phyloP scores from a whole-genome alignment of 2,888 invertebrate genomes.

The Agrotis puta region DNA sequence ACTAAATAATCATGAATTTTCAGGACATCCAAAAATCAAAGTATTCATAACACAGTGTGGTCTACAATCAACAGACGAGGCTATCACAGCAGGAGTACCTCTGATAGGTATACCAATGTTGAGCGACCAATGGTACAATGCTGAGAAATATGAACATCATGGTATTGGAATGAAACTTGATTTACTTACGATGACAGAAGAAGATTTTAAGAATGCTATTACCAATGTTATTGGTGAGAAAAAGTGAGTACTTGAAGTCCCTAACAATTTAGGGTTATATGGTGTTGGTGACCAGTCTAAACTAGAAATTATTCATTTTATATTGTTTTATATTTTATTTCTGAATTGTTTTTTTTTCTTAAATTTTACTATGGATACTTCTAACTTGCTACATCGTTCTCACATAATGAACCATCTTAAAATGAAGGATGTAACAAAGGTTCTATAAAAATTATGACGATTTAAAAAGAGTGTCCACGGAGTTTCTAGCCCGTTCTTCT shows the following conservation, averaged over 20 bases:
- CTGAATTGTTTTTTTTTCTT: no score
- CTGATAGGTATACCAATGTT: conserved; percentile 64
- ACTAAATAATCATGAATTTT: conserved; percentile 9
- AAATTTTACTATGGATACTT: no score
- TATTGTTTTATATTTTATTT: no score
- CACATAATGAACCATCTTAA: no score
- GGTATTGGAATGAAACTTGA: conserved; percentile 42
- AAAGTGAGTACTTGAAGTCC: conserved; percentile 24
- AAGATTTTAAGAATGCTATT: conserved; percentile 36
- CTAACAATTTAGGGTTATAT: no score
- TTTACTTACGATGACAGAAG: conserved; percentile 28
- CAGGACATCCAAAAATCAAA: conserved; percentile 50
- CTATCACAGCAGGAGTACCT: conserved; percentile 65
- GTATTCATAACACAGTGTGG: conserved; percentile 67
- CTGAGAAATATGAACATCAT: conserved; percentile 50
- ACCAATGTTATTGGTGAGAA: conserved; percentile 31
- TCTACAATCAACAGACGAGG: conserved; percentile 68
- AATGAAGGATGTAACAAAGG: no score
- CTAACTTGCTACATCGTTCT: no score
- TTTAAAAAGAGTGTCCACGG: no score
- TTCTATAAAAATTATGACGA: no score
- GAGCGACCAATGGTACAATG: conserved; percentile 64
- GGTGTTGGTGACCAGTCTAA: no score
- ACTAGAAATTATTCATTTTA: no score
- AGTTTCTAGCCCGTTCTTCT: no score